phyloP scores from a whole-genome alignment of 2,113 vertebrate species.

The Pelvicachromis taeniatus region DNA sequence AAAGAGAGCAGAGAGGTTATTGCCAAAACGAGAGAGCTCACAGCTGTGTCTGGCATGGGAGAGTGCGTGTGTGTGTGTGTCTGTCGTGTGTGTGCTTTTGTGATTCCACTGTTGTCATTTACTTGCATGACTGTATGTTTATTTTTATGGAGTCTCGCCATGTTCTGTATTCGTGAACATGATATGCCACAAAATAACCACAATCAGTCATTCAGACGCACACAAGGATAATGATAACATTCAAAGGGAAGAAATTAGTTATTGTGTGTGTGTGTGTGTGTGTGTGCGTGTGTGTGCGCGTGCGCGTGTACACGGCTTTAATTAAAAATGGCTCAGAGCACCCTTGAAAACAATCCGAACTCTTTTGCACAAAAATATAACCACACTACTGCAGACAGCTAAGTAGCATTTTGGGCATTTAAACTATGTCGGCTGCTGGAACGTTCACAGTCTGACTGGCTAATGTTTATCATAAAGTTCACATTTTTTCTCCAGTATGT shows the following conservation, averaged over 20 bases:
- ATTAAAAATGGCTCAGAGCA: neutral
- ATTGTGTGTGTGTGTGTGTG: neutral
- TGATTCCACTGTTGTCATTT: neutral
- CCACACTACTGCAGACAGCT: neutral
- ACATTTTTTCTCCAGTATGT: neutral
- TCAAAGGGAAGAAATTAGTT: neutral
- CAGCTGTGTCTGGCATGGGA: slow-evolving; percentile 66
- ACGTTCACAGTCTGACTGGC: neutral
- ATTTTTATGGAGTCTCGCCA: neutral
- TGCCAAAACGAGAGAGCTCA: slow-evolving; percentile 40
- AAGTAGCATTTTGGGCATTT: neutral
- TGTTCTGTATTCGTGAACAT: neutral
- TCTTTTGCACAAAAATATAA: neutral
- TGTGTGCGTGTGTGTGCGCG: neutral
- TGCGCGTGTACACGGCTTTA: neutral
- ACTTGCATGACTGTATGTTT: neutral
- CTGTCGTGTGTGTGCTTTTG: neutral
- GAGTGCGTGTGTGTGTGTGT: neutral
- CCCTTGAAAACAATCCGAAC: slow-evolving; percentile 2
- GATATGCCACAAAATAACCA: neutral
- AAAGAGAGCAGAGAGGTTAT: slow-evolving; percentile 52
- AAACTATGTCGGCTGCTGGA: neutral
- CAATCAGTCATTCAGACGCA: slow-evolving; percentile 1
- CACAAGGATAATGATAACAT: neutral
- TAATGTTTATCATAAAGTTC: neutral